Conservation (phyloP, 2,797 vertebrate genomes). For the Tachyglossus aculeatus region DNA sequence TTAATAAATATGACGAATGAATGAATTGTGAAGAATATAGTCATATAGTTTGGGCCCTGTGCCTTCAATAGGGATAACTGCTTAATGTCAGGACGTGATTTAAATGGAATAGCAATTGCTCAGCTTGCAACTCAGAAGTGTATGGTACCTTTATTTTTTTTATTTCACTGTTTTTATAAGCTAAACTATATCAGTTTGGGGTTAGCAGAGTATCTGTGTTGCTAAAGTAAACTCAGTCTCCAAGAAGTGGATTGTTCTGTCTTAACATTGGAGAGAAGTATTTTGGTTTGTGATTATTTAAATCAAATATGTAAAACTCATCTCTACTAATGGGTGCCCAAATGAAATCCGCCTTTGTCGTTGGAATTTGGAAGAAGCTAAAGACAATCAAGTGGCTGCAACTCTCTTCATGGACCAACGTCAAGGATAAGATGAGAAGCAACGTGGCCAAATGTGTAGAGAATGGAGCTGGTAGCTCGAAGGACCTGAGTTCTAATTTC, state of each 20-base stretch:
- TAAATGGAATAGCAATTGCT: slow-evolving; percentile 40
- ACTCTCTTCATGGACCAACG: slow-evolving; percentile 35
- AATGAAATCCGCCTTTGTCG: slow-evolving; percentile 64
- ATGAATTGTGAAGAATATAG: background rate
- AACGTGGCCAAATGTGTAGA: too few species aligned
- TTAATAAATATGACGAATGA: too few species aligned
- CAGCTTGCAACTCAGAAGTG: slow-evolving; percentile 35
- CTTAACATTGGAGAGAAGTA: too few species aligned
- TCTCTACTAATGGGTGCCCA: slow-evolving; percentile 46
- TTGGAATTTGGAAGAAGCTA: slow-evolving; percentile 55
- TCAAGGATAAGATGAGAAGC: background rate
- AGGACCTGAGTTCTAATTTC: too few species aligned
- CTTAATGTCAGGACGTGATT: slow-evolving; percentile 41
- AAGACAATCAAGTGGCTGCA: slow-evolving; percentile 50
- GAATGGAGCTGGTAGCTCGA: too few species aligned
- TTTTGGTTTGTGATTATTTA: slow-evolving; percentile 36
- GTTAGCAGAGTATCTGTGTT: slow-evolving; percentile 46
- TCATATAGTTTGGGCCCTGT: background rate
- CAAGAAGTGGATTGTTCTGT: slow-evolving; percentile 20
- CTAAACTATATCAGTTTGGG: slow-evolving; percentile 52
- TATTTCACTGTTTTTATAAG: slow-evolving; percentile 57
- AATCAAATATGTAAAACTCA: slow-evolving; percentile 38
- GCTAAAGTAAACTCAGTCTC: slow-evolving; percentile 29
- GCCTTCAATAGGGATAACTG: slow-evolving; percentile 11
- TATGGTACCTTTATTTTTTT: slow-evolving; percentile 21